Evolutionary conservation across 2,888 invertebrate genomes (phyloP), one percentile per base, ranked within the genome.

Genomic region (Margaritifera margaritifera): DNA sequence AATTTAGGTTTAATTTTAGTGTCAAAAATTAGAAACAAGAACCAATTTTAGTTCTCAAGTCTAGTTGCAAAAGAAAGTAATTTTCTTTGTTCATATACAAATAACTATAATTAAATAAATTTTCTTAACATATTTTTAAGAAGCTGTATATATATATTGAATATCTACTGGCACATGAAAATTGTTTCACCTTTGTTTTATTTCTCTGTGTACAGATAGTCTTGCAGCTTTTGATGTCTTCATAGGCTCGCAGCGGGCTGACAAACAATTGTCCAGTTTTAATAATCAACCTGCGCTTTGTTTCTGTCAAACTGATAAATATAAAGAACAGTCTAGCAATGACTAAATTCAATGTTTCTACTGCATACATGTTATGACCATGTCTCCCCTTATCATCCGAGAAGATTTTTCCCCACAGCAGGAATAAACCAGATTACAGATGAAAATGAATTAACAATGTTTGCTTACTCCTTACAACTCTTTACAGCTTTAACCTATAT

Each of bases 171-270:
- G n/a, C 25, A 11, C 15, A 22, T 6, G n/a, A 20, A 27, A 22
- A 2, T 6, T 57, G 20, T 31, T 68, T 57, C 68, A 87, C 87
- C 84, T 86, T 87, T 20, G 82, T 81, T 51, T 74, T 78, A 74
- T 87, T 84, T 66, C 87, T 73, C 70, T 87, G 84, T 20, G 75
- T 81, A 62, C 80, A 77, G 52, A 69, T 63, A 3, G 72, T 73
- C 58, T 79, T 78, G 57, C 80, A 81, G 60, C 79, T 78, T 57
- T 75, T 79, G 6, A 86, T 64, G 27, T 77, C 72, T 24, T 87
- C 86, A 72, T 87, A 87, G 6, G 80, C 79, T 25, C 68, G 58
- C 25, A 81, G 58, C 1, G 87, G 86, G 72, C 82, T 86, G 27
- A 70, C 71, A 77, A 87, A 87, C 25, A 81, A 60, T 56, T 77